These are phyloP conservation scores for Elymnias hypermnestra DNA, from an alignment of 1,140 invertebrate species.

Conservation along the genomic window DNA sequence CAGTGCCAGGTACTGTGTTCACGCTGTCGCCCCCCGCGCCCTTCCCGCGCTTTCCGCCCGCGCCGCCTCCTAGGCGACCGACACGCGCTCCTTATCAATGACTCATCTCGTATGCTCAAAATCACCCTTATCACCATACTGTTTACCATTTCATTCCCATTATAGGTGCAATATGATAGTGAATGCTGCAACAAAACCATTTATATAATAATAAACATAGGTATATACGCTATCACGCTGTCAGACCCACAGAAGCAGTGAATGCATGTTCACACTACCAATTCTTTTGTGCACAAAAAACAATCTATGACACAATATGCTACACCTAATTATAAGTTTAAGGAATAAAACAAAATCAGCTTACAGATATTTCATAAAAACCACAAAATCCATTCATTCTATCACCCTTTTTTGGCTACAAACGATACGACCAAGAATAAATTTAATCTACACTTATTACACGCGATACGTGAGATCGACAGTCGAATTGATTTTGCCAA, in stretches of 20 bases:
- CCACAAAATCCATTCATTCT: no score
- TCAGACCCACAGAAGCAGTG: no score
- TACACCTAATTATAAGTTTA: no score
- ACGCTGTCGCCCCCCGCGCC: constrained; percentile 33
- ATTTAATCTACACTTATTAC: constrained; percentile 4
- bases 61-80: constrained; percentile 35
- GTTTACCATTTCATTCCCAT: constrained; percentile 11
- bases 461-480: constrained; percentile 5
- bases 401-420: not conserved
- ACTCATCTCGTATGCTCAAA: constrained; percentile 41
- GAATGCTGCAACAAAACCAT: not conserved
- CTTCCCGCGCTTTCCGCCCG: constrained; percentile 26
- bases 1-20: constrained; percentile 58
- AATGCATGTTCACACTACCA: no score
- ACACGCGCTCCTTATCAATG: constrained; percentile 48
- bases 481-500: constrained; percentile 15
- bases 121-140: constrained; percentile 20
- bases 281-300: no score
- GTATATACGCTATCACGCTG: no score
- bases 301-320: no score
- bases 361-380: no score
- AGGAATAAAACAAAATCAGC: no score
- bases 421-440: not conserved
- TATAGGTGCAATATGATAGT: constrained; percentile 1
- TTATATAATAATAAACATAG: no score